Evolutionary conservation across 2,888 invertebrate species (phyloP).

Genomic region (Seladonia tumulorum): DNA sequence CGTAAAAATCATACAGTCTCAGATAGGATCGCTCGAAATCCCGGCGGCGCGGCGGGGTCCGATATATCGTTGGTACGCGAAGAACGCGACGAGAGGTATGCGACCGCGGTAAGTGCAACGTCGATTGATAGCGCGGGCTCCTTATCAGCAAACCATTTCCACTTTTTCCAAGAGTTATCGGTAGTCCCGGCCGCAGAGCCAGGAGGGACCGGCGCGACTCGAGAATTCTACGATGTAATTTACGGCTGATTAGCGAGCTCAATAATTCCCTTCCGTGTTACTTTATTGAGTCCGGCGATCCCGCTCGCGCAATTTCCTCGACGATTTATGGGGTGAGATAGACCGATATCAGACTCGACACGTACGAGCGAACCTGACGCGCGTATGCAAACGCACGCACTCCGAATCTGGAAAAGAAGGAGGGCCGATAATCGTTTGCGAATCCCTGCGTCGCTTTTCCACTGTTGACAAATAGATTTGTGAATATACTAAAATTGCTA

Average conservation of each 20-base stretch:
- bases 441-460: conserved; percentile 14
- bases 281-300: conserved; percentile 43
- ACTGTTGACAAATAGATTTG: not conserved
- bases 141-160: conserved; percentile 64
- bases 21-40: conserved; percentile 61
- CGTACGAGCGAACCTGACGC: conserved; percentile 1
- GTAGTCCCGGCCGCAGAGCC: not conserved
- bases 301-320: conserved; percentile 35
- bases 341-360: conserved; percentile 27
- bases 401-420: not conserved
- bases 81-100: conserved; percentile 70
- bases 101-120: conserved; percentile 56
- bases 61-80: conserved; percentile 61
- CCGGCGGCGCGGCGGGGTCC: conserved; percentile 6
- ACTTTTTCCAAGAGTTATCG: conserved; percentile 44
- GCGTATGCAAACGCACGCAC: conserved; percentile 35
- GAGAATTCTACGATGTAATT: conserved; percentile 53
- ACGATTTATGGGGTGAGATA: conserved; percentile 48
- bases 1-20: conserved; percentile 45
- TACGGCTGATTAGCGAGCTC: conserved; percentile 47
- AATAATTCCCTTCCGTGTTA: conserved; percentile 59
- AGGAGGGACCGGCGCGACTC: conserved; percentile 16
- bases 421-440: conserved; percentile 10
- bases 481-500: not conserved
- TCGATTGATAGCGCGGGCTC: conserved; percentile 67